These are phyloP conservation scores for Pheosia tremula DNA, from an alignment of 2,888 invertebrate species.

Conservation along the genomic window DNA sequence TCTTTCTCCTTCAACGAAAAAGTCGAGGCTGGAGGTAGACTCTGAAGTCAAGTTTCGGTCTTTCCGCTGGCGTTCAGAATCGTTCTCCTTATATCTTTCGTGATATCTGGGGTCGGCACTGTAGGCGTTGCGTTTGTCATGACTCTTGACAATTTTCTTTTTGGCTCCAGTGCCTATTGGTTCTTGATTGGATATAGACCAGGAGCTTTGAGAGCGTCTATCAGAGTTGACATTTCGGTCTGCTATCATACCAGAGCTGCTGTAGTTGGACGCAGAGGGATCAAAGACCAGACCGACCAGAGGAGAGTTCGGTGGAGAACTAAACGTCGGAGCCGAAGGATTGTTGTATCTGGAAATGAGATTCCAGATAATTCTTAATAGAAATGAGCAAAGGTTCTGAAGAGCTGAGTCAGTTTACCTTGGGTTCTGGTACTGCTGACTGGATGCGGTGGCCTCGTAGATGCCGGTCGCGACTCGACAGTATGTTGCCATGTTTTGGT, in stretches of 20 bases:
- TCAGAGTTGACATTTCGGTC: constrained; percentile 62
- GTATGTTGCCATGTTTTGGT: constrained; percentile 70
- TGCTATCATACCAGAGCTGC: constrained; percentile 61
- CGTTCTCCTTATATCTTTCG: constrained; percentile 71
- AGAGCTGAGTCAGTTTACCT: constrained; percentile 52
- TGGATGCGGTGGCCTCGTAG: constrained; percentile 68
- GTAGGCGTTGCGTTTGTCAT: constrained; percentile 70
- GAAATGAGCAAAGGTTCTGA: constrained; percentile 9
- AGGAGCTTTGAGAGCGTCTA: constrained; percentile 69
- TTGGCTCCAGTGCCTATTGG: constrained; percentile 80
- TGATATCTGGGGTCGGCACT: constrained; percentile 67
- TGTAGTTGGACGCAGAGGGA: constrained; percentile 71
- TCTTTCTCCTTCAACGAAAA: constrained; percentile 84
- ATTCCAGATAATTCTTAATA: constrained; percentile 4
- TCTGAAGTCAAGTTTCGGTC: constrained; percentile 73
- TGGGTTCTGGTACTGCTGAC: constrained; percentile 67
- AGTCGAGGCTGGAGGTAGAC: constrained; percentile 84
- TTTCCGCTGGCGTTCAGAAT: constrained; percentile 67
- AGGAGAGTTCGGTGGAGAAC: constrained; percentile 78
- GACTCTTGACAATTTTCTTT: constrained; percentile 78
- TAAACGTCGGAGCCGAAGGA: constrained; percentile 72
- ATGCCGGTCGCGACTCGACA: constrained; percentile 70
- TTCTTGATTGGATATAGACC: constrained; percentile 71
- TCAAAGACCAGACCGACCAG: constrained; percentile 75
- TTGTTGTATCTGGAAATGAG: constrained; percentile 71